A percentile compares a stretch with the other conserved stretches of the same genome.
Evolutionary conservation across 2,888 invertebrate species (phyloP).

Genomic region (Pristionchus exspectatus): DNA sequence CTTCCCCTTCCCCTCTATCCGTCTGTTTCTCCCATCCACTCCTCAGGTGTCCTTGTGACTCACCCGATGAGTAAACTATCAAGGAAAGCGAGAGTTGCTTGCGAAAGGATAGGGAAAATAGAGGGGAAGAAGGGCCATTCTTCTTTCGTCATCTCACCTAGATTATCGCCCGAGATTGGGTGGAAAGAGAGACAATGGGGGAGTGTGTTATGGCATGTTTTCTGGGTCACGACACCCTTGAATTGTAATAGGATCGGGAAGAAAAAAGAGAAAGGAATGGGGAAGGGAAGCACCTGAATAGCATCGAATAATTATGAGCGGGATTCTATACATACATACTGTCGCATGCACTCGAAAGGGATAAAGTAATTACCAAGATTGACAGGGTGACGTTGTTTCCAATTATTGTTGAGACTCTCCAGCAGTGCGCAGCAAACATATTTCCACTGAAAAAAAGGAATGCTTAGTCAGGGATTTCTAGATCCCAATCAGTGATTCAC

Average conservation of each 20-base stretch:
- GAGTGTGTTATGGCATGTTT: slow-evolving; percentile 19
- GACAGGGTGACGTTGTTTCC: neutral
- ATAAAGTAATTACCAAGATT: neutral
- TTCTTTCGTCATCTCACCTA: slow-evolving; percentile 45
- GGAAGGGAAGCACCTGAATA: neutral
- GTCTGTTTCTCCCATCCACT: neutral
- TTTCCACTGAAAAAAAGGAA: neutral
- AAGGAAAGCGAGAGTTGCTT: slow-evolving; percentile 39
- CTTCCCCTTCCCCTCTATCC: neutral
- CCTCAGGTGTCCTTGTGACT: slow-evolving; percentile 12
- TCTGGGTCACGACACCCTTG: neutral
- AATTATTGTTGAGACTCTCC: neutral
- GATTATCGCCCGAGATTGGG: slow-evolving; percentile 22
- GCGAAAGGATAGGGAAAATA: slow-evolving; percentile 17
- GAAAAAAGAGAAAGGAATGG: neutral
- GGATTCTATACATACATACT: neutral
- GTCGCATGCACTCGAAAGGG: neutral
- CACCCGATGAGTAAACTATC: slow-evolving; percentile 43
- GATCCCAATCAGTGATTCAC: too few species aligned
- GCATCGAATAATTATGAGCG: neutral
- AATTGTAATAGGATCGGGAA: slow-evolving; percentile 17
- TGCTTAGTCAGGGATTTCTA: neutral
- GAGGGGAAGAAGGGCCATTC: slow-evolving; percentile 19
- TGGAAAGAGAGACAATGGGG: slow-evolving; percentile 31
- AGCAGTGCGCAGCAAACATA: neutral